Evolutionary conservation across 2,797 vertebrate species (phyloP), one percentile per base, ranked within the genome.

Genomic region (Chelon labrosus): DNA sequence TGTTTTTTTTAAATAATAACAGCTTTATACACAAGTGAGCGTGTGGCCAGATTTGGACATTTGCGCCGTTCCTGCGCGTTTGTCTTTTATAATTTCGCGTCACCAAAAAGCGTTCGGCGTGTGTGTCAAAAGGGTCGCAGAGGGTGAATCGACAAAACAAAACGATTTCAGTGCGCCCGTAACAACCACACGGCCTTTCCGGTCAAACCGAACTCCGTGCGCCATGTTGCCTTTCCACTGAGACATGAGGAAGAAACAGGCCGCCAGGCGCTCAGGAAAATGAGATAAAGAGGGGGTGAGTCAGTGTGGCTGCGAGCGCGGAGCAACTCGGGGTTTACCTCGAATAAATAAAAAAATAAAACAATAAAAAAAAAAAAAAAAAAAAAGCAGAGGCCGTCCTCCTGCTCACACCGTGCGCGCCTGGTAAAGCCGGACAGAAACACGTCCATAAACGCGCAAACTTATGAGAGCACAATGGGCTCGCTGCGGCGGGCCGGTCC

Each of bases 181-280:
- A 22, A 22, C 22, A 22, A 66, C 4, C 47, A n/a, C 83, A 80
- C 87, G 83, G 88, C 86, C 90, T 90, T 70, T 78, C 70, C 67
- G 82, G 81, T 87, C 80, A 76, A 59, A 81, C 66, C 62, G 25
- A 49, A 75, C 75, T 79, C 79, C 59, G 77, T 71, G 89, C 91
- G 91, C 91, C 92, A 93, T 93, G 70, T 93, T 93, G 92, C 65
- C 85, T 91, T 62, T 74, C 19, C 56, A 10, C 77, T 14, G 16
- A 70, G 59, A 80, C 83, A 83, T 75, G 88, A 91, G 87, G 88
- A 88, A 91, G 88, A 88, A 91, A 83, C 61, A 89, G 91, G 85
- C 89, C 88, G 84, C 78, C 14, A 70, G 73, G 85, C 85, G 84
- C 84, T 44, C 65, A 60, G 77, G 66, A 65, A 64, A 73, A 67